phyloP scores from a whole-genome alignment of 2,888 invertebrate species.

The Drymonia ruficornis region DNA sequence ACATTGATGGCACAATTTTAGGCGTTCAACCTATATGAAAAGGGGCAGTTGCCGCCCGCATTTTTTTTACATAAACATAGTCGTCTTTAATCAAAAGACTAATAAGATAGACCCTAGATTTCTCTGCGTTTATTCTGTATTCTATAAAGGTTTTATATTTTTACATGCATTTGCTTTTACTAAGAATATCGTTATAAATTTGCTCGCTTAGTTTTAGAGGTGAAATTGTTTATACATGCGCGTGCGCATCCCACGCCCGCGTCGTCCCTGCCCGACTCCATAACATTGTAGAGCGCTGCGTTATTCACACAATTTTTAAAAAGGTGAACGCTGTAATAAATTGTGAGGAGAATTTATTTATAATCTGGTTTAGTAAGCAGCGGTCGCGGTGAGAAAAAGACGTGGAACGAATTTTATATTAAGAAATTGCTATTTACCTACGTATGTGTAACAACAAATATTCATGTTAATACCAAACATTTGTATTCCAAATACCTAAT shows the following conservation, averaged over 20 bases:
- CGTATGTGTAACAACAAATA: neutral
- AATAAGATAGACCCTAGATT: neutral
- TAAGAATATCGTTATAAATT: conserved; percentile 20
- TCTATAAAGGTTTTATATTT: neutral
- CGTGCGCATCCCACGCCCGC: conserved; percentile 21
- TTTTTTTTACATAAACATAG: too few species aligned
- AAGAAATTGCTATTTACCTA: neutral
- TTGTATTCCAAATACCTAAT: too few species aligned
- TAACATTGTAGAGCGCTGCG: conserved; percentile 6
- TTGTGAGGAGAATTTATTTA: conserved; percentile 1
- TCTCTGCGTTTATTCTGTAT: neutral
- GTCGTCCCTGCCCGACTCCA: conserved; percentile 1
- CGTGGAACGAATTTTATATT: neutral
- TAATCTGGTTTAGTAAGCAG: neutral
- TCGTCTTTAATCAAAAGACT: too few species aligned
- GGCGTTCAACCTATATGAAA: too few species aligned
- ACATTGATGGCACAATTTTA: too few species aligned
- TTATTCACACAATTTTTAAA: conserved; percentile 1
- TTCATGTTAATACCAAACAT: too few species aligned
- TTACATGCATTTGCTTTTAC: neutral
- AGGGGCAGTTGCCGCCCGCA: too few species aligned
- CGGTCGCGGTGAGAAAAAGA: neutral
- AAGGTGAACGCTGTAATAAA: conserved; percentile 5
- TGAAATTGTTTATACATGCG: conserved; percentile 14
- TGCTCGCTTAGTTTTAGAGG: conserved; percentile 19